These are phyloP conservation scores for Eudemis profundana DNA, from an alignment of 2,888 invertebrate genomes.

Conservation along the genomic window DNA sequence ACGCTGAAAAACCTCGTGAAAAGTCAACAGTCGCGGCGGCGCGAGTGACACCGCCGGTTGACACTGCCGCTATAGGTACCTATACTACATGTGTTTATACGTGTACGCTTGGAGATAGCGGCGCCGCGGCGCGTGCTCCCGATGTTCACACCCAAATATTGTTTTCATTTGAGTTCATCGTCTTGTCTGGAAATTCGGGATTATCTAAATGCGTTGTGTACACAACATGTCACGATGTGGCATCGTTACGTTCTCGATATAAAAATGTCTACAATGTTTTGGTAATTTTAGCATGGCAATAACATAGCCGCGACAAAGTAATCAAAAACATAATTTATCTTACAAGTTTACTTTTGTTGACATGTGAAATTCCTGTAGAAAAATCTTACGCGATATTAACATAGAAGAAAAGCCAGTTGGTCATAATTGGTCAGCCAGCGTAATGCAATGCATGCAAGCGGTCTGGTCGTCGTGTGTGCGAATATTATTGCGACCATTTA, in stretches of 20 bases:
- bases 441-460: conserved; percentile 60
- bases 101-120: conserved; percentile 6
- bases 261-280: conserved; percentile 9
- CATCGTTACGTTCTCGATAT: conserved; percentile 29
- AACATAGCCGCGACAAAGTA: conserved; percentile 71
- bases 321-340: not conserved
- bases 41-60: conserved; percentile 16
- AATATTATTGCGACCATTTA: conserved; percentile 73
- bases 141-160: conserved; percentile 41
- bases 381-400: conserved; percentile 81
- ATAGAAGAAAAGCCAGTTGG: conserved; percentile 82
- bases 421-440: conserved; percentile 80
- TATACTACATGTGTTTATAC: not conserved
- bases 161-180: conserved; percentile 44
- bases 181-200: conserved; percentile 43
- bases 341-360: conserved; percentile 1
- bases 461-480: conserved; percentile 63
- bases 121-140: conserved; percentile 34
- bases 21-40: conserved; percentile 43
- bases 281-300: conserved; percentile 50
- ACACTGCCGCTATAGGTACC: conserved; percentile 10
- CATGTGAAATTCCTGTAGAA: conserved; percentile 77
- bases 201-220: conserved; percentile 44
- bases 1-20: conserved; percentile 57
- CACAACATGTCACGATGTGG: conserved; percentile 43